Conservation (phyloP, 2,797 vertebrate species). For the Macroramphosus scolopax region DNA sequence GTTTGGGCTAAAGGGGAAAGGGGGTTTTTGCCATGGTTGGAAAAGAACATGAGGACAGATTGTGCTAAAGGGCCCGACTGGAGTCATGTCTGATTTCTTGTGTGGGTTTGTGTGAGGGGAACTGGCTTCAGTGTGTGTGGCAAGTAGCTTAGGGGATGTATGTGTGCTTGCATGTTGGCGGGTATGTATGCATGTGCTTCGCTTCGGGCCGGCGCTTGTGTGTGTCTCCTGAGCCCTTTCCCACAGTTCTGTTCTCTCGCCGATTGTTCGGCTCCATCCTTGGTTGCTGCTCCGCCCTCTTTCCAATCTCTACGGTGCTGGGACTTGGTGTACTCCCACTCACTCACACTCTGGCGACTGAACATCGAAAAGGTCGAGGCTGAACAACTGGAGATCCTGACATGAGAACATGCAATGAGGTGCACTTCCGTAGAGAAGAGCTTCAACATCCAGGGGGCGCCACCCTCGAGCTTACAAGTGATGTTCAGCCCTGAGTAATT, state of each 20-base stretch:
- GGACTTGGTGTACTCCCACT: slow-evolving; percentile 66
- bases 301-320: slow-evolving; percentile 59
- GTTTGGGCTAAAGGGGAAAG: slow-evolving; percentile 67
- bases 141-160: neutral
- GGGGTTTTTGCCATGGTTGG: slow-evolving; percentile 78
- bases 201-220: neutral
- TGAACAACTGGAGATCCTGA: slow-evolving; percentile 71
- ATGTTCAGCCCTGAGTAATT: slow-evolving; percentile 66
- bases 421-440: slow-evolving; percentile 69
- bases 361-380: slow-evolving; percentile 59
- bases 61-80: slow-evolving; percentile 43
- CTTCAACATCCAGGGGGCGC: slow-evolving; percentile 64
- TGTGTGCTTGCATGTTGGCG: neutral
- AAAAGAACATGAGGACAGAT: slow-evolving; percentile 71
- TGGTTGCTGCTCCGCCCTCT: slow-evolving; percentile 82
- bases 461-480: slow-evolving; percentile 56
- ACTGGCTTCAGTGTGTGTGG: neutral
- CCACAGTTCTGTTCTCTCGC: slow-evolving; percentile 57
- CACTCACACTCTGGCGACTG: slow-evolving; percentile 61
- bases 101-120: neutral
- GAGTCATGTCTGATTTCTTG: slow-evolving; percentile 13
- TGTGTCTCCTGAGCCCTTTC: slow-evolving; percentile 42
- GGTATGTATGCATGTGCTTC: neutral
- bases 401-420: slow-evolving; percentile 76
- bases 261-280: slow-evolving; percentile 72